A percentile compares a stretch with the other conserved stretches of the same genome.
phyloP scores from a whole-genome alignment of 2,113 vertebrate species.

The Prunella fulvescens region DNA sequence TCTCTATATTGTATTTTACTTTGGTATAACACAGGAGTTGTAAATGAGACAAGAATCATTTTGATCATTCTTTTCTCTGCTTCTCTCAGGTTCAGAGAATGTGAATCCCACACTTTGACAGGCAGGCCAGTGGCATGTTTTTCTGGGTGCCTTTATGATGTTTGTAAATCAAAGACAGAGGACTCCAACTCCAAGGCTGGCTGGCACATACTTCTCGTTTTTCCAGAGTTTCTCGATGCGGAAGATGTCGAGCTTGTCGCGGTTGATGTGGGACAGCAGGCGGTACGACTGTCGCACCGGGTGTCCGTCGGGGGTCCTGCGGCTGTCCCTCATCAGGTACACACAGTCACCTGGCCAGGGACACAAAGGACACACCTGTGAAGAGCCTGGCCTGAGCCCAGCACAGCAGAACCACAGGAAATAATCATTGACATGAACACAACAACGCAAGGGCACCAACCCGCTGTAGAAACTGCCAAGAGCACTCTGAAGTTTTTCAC shows the following conservation, averaged over 20 bases:
- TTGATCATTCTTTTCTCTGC: no score
- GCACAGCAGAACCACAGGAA: not conserved
- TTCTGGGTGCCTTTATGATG: no score
- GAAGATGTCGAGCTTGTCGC: conserved; percentile 98
- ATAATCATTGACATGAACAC: fast-evolving
- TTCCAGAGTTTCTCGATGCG: conserved; percentile 99
- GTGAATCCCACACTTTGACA: not conserved
- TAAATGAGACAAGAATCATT: no score
- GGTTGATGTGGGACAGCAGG: conserved; percentile 91
- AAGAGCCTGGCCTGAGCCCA: not conserved
- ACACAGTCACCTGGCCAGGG: conserved; percentile 88
- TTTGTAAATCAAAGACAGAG: no score
- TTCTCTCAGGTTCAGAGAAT: no score
- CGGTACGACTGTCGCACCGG: conserved; percentile 94
- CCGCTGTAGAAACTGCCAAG: fast-evolving
- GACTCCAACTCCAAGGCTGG: not conserved
- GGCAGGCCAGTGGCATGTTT: not conserved
- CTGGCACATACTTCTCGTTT: conserved; percentile 88
- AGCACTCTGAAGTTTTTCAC: fast-evolving
- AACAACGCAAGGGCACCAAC: not conserved
- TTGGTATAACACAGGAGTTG: no score
- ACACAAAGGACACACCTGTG: not conserved
- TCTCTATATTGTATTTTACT: no score
- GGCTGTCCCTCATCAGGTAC: conserved; percentile 97
- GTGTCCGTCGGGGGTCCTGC: conserved; percentile 90